phyloP scores from a whole-genome alignment of 2,113 vertebrate species.

The Xenopus tropicalis region DNA sequence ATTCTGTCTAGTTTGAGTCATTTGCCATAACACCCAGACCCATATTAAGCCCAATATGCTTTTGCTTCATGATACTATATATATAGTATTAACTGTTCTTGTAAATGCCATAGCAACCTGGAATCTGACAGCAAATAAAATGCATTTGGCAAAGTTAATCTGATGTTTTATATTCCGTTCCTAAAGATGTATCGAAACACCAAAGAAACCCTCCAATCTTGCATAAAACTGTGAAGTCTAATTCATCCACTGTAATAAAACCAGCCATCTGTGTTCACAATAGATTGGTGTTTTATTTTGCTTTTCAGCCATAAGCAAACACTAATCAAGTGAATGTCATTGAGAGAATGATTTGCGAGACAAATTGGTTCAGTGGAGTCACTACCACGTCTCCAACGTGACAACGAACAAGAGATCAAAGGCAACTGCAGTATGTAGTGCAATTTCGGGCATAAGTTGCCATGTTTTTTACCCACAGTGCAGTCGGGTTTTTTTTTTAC shows the following conservation, averaged over 20 bases:
- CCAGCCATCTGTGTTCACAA: slow-evolving; percentile 38
- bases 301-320: slow-evolving; percentile 27
- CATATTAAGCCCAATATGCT: no score
- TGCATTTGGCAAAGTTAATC: neutral
- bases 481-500: no score
- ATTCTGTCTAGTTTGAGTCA: no score
- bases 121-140: neutral
- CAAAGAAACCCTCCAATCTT: neutral
- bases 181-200: slow-evolving; percentile 11
- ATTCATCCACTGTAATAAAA: slow-evolving; percentile 29
- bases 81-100: no score
- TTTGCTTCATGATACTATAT: no score
- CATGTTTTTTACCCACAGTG: no score
- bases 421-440: no score
- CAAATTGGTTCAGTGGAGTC: slow-evolving; percentile 5
- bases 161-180: neutral
- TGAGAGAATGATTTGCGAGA: slow-evolving; percentile 15
- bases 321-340: slow-evolving; percentile 29
- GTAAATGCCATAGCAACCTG: neutral
- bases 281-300: slow-evolving; percentile 35
- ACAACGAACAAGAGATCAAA: no score
- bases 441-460: no score
- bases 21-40: no score
- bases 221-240: slow-evolving; percentile 28
- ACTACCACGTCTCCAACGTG: no score